Evolutionary conservation across 2,797 vertebrate genomes (phyloP), one percentile per base, ranked within the genome.

Genomic region (Rhincodon typus): DNA sequence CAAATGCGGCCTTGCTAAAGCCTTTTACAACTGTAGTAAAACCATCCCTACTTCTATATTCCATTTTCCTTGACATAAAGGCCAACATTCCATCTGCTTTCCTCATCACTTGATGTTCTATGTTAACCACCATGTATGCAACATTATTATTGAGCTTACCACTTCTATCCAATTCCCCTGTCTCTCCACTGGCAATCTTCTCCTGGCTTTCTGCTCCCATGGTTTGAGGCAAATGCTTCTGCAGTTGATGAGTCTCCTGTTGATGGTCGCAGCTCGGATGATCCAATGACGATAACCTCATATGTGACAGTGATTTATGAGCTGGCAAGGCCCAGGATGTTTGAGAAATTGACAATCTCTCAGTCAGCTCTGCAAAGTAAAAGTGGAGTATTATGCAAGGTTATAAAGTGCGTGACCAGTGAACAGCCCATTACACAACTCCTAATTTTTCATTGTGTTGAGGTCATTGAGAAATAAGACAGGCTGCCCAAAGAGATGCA

Each of bases 221-320:
- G 4, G 13, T 70, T 27, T 94, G 67, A 72, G 42, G 12, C 94
- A 94, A 74, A 42, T 6, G 38, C 67, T 72, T 25, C 67, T 74
- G 69, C 1, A 94, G 67, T 27, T 94, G 94, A 70, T 74, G 6
- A 8, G 25, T 42, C 1, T 38, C 12, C 17, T 4, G 38, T 5
- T 46, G 62, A 25, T 93, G 90, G 67, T 67, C 53, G 8, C 96
- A 95, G 38, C 96, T 96, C 1, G 95, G 94, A 13, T 97, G 97
- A 94, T 98, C 96, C 96, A 98, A 79, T 4, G 98, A 97, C 62
- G 97, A 97, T 95, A 98, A 96, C 66, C 97, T 97, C 70, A 98
- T 96, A 6, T 97, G 96, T 96, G 97, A 97, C 96, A 98, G 96
- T 62, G 97, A 97, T 95, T 97, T 97, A 96, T 97, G 96, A 69